A percentile compares a stretch with the other conserved stretches of the same genome.
These are phyloP conservation scores for Poecilia wingei DNA, from an alignment of 2,797 vertebrate species.

Conservation along the genomic window DNA sequence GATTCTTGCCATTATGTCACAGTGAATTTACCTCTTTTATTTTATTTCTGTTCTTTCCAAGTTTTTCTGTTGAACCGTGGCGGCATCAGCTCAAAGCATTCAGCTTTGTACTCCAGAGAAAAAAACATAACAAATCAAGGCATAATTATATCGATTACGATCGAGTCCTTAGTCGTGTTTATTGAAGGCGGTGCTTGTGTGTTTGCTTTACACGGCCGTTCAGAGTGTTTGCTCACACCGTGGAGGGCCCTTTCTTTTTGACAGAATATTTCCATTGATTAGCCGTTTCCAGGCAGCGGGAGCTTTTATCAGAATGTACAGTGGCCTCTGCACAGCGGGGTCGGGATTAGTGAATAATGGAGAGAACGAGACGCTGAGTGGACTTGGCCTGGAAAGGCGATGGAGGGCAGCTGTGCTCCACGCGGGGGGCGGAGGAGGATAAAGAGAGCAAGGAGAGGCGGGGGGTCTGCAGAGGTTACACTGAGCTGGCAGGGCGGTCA, in stretches of 20 bases:
- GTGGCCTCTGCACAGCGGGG: constrained; percentile 57
- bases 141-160: constrained; percentile 22
- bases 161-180: constrained; percentile 3
- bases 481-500: neutral
- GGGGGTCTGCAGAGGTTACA: constrained; percentile 17
- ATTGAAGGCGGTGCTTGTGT: neutral
- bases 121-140: neutral
- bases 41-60: constrained; percentile 45
- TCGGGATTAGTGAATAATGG: constrained; percentile 54
- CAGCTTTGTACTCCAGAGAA: neutral
- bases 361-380: constrained; percentile 50
- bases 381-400: constrained; percentile 54
- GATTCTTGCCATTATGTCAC: constrained; percentile 69
- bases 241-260: constrained; percentile 26
- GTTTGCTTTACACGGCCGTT: constrained; percentile 2
- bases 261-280: constrained; percentile 72
- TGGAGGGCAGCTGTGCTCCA: constrained; percentile 40
- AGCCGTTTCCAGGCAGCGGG: constrained; percentile 68
- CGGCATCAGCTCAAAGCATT: constrained; percentile 22
- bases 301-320: constrained; percentile 67
- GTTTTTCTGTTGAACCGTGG: constrained; percentile 24
- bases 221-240: constrained; percentile 7
- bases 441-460: constrained; percentile 24
- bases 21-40: constrained; percentile 50
- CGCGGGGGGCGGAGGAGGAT: constrained; percentile 16